Percentiles rank a stretch among this genome's conserved stretches.
Evolutionary conservation across 1,140 invertebrate species (phyloP).

Genomic region (Mactra quadrangularis): DNA sequence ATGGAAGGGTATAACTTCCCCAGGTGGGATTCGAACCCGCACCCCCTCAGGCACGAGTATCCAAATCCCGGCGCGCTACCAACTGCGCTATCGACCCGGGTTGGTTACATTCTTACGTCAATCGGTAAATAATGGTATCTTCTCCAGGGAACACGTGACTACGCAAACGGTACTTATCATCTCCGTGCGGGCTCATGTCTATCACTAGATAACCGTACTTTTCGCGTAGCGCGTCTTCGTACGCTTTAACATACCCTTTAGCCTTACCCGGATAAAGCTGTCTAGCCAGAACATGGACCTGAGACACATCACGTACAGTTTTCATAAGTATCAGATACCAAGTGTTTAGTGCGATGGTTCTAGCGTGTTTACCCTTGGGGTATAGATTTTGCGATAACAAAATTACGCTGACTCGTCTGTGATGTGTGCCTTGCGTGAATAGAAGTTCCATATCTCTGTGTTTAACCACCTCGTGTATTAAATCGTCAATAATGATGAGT

Average conservation of each 20-base stretch:
- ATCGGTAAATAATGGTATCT: background rate
- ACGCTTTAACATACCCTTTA: slow-evolving; percentile 10
- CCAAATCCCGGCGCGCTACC: too few species aligned
- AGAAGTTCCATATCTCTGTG: slow-evolving; percentile 22
- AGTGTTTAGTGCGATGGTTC: slow-evolving; percentile 39
- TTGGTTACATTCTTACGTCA: slow-evolving; percentile 5
- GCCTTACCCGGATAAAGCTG: background rate
- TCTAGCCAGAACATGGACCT: too few species aligned
- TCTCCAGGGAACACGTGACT: slow-evolving; percentile 6
- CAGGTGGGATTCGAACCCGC: too few species aligned
- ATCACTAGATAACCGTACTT: slow-evolving; percentile 23
- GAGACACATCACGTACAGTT: too few species aligned
- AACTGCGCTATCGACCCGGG: too few species aligned
- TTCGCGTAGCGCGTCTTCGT: background rate
- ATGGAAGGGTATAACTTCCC: too few species aligned
- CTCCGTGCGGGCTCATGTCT: slow-evolving; percentile 9
- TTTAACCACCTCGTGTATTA: slow-evolving; percentile 24
- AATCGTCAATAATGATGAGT: slow-evolving; percentile 42
- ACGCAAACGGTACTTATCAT: background rate
- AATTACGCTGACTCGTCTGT: too few species aligned
- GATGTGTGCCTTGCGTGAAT: slow-evolving; percentile 53
- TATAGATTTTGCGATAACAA: too few species aligned
- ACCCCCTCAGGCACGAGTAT: too few species aligned
- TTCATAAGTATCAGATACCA: slow-evolving; percentile 34
- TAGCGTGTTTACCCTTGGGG: too few species aligned